A percentile compares a stretch with the other conserved stretches of the same genome.
Conservation (phyloP, 2,888 invertebrate species). For the Ochlodes sylvanus region DNA sequence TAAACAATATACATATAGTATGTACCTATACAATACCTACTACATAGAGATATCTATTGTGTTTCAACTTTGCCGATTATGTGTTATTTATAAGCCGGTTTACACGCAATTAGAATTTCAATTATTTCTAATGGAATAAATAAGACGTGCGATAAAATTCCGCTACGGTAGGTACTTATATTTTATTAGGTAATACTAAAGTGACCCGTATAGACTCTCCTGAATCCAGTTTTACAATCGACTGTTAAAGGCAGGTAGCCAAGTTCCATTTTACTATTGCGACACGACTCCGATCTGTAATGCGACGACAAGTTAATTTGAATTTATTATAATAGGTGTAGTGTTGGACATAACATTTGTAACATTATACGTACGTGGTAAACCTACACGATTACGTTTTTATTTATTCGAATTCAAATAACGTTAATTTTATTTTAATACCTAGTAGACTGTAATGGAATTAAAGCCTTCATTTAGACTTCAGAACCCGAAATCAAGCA, state of each 20-base stretch:
- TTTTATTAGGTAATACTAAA: background rate
- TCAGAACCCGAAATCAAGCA: too few species aligned
- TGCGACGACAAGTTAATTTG: background rate
- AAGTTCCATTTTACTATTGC: background rate
- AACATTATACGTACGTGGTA: background rate
- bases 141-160: constrained; percentile 1
- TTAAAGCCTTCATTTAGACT: too few species aligned
- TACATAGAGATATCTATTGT: background rate
- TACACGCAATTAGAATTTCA: constrained; percentile 1
- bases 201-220: background rate
- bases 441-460: too few species aligned
- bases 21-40: too few species aligned
- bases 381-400: too few species aligned
- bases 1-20: background rate
- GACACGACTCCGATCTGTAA: background rate
- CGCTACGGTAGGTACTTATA: background rate
- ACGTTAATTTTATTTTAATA: too few species aligned
- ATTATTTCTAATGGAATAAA: constrained; percentile 7
- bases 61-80: background rate
- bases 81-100: background rate
- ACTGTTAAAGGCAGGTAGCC: background rate
- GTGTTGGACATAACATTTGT: background rate
- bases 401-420: too few species aligned
- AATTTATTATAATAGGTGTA: too few species aligned
- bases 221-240: constrained; percentile 3